phyloP scores from a whole-genome alignment of 2,888 invertebrate genomes.

The Eilema caniola region DNA sequence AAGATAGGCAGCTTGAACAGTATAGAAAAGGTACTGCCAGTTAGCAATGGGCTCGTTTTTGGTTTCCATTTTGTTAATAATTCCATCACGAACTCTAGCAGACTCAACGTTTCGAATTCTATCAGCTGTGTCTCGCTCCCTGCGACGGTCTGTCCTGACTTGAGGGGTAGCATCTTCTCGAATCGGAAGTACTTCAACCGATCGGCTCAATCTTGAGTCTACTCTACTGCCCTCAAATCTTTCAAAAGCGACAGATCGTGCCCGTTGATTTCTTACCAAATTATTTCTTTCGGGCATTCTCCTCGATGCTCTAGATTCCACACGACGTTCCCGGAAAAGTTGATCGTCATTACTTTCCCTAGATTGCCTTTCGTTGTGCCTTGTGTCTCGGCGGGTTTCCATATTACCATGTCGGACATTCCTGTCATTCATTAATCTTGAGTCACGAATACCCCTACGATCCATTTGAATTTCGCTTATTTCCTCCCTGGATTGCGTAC shows the following conservation, averaged over 20 bases:
- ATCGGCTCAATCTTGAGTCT: slow-evolving; percentile 20
- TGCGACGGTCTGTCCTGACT: slow-evolving; percentile 22
- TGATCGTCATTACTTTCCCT: slow-evolving; percentile 21
- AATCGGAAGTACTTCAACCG: slow-evolving; percentile 12
- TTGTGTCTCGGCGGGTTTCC: slow-evolving; percentile 15
- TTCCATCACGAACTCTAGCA: slow-evolving; percentile 34
- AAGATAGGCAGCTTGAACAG: slow-evolving; percentile 73
- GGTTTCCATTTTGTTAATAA: slow-evolving; percentile 22
- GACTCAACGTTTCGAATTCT: slow-evolving; percentile 39
- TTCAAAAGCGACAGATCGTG: slow-evolving; percentile 20
- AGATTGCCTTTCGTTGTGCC: slow-evolving; percentile 24
- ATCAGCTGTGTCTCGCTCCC: slow-evolving; percentile 38
- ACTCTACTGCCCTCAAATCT: slow-evolving; percentile 27
- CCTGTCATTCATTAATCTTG: slow-evolving; percentile 18
- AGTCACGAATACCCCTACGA: slow-evolving; percentile 24
- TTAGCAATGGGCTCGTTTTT: slow-evolving; percentile 43
- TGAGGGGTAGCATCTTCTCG: slow-evolving; percentile 21
- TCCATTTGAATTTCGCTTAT: slow-evolving; percentile 18
- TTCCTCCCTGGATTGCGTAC: slow-evolving; percentile 20
- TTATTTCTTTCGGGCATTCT: slow-evolving; percentile 8
- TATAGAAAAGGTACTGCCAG: slow-evolving; percentile 74
- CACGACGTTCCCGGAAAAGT: slow-evolving; percentile 14
- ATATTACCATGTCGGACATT: slow-evolving; percentile 7
- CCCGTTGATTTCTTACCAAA: slow-evolving; percentile 5
- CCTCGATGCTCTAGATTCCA: slow-evolving; percentile 21